phyloP scores from a whole-genome alignment of 2,888 invertebrate genomes.

The Agrotis segetum region DNA sequence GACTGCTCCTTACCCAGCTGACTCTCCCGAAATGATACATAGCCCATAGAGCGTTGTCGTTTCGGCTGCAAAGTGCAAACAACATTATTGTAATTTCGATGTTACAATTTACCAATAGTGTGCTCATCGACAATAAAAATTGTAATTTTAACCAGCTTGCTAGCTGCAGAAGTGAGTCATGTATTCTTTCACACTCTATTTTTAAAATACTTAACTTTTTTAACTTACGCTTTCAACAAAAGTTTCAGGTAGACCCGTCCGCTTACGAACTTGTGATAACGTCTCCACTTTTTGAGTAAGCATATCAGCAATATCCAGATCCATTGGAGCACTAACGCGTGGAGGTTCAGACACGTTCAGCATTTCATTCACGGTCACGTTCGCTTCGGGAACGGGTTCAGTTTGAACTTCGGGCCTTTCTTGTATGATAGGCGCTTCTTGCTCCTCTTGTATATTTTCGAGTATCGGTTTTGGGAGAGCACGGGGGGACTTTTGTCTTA shows the following conservation, averaged over 20 bases:
- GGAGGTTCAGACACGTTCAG: conserved; percentile 46
- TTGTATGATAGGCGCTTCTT: conserved; percentile 50
- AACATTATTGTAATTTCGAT: not conserved
- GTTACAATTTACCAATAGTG: not conserved
- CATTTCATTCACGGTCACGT: conserved; percentile 51
- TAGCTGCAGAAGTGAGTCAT: too few relatives aligned
- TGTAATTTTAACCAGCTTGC: not conserved
- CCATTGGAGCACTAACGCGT: conserved; percentile 52
- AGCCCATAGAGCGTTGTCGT: conserved; percentile 70
- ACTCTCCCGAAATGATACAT: conserved; percentile 69
- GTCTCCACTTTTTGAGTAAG: conserved; percentile 78
- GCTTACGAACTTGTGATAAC: conserved; percentile 67
- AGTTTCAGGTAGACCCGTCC: conserved; percentile 59
- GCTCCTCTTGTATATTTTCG: conserved; percentile 69
- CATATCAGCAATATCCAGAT: conserved; percentile 74
- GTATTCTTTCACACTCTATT: too few relatives aligned
- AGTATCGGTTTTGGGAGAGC: conserved; percentile 54
- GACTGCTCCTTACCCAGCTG: conserved; percentile 49
- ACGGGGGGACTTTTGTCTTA: conserved; percentile 56
- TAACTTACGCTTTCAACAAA: conserved; percentile 63
- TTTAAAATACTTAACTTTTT: too few relatives aligned
- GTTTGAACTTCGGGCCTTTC: conserved; percentile 43
- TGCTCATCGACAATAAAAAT: too few relatives aligned
- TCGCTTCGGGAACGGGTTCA: conserved; percentile 44
- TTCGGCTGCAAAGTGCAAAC: conserved; percentile 72